phyloP scores from a whole-genome alignment of 2,797 vertebrate genomes.

The Gorsachius magnificus region DNA sequence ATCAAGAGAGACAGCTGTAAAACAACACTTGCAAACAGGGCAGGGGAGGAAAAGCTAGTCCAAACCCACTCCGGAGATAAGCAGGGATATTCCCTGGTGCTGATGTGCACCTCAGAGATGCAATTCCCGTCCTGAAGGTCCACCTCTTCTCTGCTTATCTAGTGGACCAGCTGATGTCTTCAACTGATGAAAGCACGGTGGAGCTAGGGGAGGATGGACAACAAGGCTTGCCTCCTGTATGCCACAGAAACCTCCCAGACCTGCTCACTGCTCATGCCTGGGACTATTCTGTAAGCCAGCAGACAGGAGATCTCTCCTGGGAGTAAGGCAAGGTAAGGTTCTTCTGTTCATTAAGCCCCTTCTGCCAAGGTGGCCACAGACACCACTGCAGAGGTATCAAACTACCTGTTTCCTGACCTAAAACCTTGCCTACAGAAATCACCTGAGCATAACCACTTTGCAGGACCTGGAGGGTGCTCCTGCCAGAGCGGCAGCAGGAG shows the following conservation, averaged over 20 bases:
- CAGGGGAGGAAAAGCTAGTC: not conserved
- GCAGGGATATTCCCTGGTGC: not conserved
- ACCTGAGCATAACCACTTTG: not conserved
- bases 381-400: not conserved
- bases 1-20: not conserved
- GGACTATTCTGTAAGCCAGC: not conserved
- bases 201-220: not conserved
- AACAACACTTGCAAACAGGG: fast-evolving
- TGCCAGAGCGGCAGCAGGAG: not conserved
- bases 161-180: not conserved
- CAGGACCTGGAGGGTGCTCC: not conserved
- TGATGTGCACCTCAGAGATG: not conserved
- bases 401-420: not conserved
- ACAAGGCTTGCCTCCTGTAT: not conserved
- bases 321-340: not conserved
- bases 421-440: not conserved
- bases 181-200: not conserved
- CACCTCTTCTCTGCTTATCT: not conserved
- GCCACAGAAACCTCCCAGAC: not conserved
- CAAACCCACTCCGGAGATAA: not conserved
- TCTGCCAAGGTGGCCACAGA: not conserved
- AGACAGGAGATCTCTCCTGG: not conserved
- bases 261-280: not conserved
- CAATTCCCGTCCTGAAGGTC: not conserved
- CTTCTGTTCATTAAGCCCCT: not conserved